Percentiles rank a stretch among this genome's conserved stretches.
phyloP scores from a whole-genome alignment of 2,888 invertebrate species.

The Lasioglossum vierecki region DNA sequence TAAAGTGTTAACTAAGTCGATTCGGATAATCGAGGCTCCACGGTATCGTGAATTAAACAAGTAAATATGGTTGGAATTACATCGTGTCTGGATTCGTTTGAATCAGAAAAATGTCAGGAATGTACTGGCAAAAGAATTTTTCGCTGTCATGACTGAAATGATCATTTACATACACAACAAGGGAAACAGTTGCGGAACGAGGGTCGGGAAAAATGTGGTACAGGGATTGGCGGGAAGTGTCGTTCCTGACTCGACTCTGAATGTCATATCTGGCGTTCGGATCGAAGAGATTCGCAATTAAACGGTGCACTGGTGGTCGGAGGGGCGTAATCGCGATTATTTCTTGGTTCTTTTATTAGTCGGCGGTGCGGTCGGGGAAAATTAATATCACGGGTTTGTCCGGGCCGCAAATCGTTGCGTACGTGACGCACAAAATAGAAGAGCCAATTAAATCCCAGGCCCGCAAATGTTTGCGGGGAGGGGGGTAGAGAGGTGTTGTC shows the following conservation, averaged over 20 bases:
- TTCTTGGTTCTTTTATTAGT: conserved; percentile 52
- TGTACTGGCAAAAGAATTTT: too few relatives aligned
- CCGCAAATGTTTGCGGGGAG: conserved; percentile 65
- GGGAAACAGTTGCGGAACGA: neutral
- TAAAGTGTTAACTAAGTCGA: too few relatives aligned
- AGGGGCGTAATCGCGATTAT: conserved; percentile 46
- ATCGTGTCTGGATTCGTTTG: too few relatives aligned
- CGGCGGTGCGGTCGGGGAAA: conserved; percentile 40
- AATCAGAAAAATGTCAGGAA: too few relatives aligned
- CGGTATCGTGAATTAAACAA: too few relatives aligned
- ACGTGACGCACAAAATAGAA: conserved; percentile 73
- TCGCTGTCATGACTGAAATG: too few relatives aligned
- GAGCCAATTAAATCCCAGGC: conserved; percentile 73
- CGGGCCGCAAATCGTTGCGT: conserved; percentile 65
- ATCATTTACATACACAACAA: neutral
- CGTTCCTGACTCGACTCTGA: neutral
- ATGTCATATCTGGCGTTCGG: neutral
- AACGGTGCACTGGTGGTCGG: conserved; percentile 4
- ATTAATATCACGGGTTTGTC: conserved; percentile 72
- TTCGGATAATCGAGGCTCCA: too few relatives aligned
- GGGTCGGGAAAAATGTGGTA: neutral
- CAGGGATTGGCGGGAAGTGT: neutral
- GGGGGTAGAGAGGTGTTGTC: conserved; percentile 62
- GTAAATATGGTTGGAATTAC: too few relatives aligned
- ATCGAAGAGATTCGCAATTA: conserved; percentile 37